Percentiles rank a stretch among this genome's conserved stretches.
phyloP scores from a whole-genome alignment of 1,140 invertebrate species.

The Oscheius sp. region DNA sequence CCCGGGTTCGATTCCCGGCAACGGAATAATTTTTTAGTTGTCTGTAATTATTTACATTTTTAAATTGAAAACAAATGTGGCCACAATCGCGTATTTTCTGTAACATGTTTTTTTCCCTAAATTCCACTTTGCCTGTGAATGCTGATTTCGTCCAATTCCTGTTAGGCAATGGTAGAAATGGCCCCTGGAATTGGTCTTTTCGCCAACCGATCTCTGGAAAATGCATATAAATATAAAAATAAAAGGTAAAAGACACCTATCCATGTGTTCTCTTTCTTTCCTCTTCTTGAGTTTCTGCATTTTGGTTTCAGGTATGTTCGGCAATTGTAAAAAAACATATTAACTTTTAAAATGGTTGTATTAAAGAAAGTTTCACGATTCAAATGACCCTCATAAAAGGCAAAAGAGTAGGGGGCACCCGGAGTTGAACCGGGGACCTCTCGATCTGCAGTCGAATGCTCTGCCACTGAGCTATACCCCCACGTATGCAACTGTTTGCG shows the following conservation, averaged over 20 bases:
- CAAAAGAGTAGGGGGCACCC: slow-evolving; percentile 55
- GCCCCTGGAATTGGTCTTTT: neutral
- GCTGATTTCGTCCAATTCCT: neutral
- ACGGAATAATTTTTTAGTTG: slow-evolving; percentile 50
- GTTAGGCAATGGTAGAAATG: neutral
- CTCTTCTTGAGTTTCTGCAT: no score
- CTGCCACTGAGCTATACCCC: slow-evolving; percentile 65
- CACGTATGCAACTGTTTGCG: no score
- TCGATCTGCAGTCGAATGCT: slow-evolving; percentile 66
- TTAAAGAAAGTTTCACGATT: no score
- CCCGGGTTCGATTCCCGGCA: slow-evolving; percentile 80
- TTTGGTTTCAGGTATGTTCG: no score
- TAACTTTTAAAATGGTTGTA: no score
- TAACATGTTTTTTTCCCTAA: neutral
- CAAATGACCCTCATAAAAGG: no score
- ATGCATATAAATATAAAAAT: no score
- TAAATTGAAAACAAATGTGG: no score
- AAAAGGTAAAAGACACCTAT: no score
- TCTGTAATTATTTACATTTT: neutral
- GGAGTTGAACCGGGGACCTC: slow-evolving; percentile 66
- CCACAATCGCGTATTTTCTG: neutral
- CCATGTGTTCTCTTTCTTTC: no score
- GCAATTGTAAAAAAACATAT: no score
- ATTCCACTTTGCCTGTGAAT: neutral
- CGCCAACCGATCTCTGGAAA: neutral